These are phyloP conservation scores for chimpanzee (Pan troglodytes) DNA, from an alignment of 2,113 vertebrate genomes.

Conservation along the genomic window NHGRI_mPanTro3-v2.1_pri NC_072404.2:122112001-122112500, in stretches of 20 bases:
- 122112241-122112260: too few relatives aligned
- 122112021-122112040: not conserved
- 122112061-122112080: not conserved
- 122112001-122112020: not conserved
- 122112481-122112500: not conserved
- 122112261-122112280: not conserved
- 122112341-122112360: not conserved
- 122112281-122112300: not conserved
- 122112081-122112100: not conserved
- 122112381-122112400: not conserved
- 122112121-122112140: not conserved
- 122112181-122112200: too few relatives aligned
- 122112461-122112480: not conserved
- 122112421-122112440: not conserved
- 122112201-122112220: too few relatives aligned
- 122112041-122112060: not conserved
- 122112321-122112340: not conserved
- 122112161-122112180: too few relatives aligned
- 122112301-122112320: not conserved
- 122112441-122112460: not conserved
- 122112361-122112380: too few relatives aligned
- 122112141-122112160: too few relatives aligned
- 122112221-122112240: too few relatives aligned
- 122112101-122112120: not conserved
- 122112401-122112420: not conserved